phyloP scores from a whole-genome alignment of 1,140 invertebrate species.

The honey bee (Apis mellifera) region Amel_HAv3.1 CM009935.2:4736501-4737000 shows the following conservation, averaged over 20 bases:
- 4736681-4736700: background rate
- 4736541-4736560: slow-evolving; percentile 6
- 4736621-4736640: background rate
- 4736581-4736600: slow-evolving; percentile 1
- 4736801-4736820: background rate
- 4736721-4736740: background rate
- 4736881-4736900: background rate
- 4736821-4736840: background rate
- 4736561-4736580: background rate
- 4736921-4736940: background rate
- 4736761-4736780: background rate
- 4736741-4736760: background rate
- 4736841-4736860: background rate
- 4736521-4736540: slow-evolving; percentile 35
- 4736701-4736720: background rate
- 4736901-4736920: background rate
- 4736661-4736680: background rate
- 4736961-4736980: background rate
- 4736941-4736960: slow-evolving; percentile 12
- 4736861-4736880: slow-evolving; percentile 5
- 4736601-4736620: slow-evolving; percentile 3
- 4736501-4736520: slow-evolving; percentile 29
- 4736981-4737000: slow-evolving; percentile 36
- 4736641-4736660: background rate
- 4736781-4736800: background rate